Percentiles rank a stretch among this genome's conserved stretches.
These are phyloP conservation scores for Cydia fagiglandana DNA, from an alignment of 1,140 invertebrate genomes.

Conservation along the genomic window DNA sequence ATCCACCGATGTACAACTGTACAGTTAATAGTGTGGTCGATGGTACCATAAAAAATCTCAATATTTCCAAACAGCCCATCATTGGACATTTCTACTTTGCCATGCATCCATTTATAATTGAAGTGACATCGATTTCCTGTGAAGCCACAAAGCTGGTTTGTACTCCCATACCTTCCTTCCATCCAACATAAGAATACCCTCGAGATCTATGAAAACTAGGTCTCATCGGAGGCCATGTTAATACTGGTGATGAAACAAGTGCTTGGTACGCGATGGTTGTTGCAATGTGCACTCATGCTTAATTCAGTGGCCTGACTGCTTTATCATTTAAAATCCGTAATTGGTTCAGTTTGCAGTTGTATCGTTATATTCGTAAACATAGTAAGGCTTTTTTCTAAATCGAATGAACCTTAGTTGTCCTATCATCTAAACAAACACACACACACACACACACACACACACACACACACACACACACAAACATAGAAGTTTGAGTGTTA, in stretches of 20 bases:
- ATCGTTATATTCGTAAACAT: background rate
- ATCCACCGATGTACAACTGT: too few relatives aligned
- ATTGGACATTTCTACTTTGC: conserved; percentile 6
- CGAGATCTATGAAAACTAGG: too few relatives aligned
- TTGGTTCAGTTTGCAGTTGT: background rate
- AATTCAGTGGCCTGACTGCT: background rate
- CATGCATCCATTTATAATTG: conserved; percentile 21
- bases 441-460: too few relatives aligned
- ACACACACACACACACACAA: too few relatives aligned
- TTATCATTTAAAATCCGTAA: conserved; percentile 21
- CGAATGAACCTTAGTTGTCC: too few relatives aligned
- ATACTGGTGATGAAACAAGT: background rate
- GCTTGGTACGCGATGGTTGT: background rate
- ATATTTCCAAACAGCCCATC: background rate
- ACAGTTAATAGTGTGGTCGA: too few relatives aligned
- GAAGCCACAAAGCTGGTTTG: conserved; percentile 16
- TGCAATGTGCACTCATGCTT: conserved; percentile 5
- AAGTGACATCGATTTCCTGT: conserved; percentile 11
- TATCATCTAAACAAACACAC: too few relatives aligned
- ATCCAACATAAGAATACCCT: background rate
- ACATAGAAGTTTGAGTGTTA: too few relatives aligned
- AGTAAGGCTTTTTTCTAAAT: too few relatives aligned
- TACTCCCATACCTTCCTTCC: background rate
- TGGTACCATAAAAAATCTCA: too few relatives aligned
- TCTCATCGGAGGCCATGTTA: background rate